Base-by-base conservation (phyloP, 2,113 vertebrate species). In the Uria aalge region DNA sequence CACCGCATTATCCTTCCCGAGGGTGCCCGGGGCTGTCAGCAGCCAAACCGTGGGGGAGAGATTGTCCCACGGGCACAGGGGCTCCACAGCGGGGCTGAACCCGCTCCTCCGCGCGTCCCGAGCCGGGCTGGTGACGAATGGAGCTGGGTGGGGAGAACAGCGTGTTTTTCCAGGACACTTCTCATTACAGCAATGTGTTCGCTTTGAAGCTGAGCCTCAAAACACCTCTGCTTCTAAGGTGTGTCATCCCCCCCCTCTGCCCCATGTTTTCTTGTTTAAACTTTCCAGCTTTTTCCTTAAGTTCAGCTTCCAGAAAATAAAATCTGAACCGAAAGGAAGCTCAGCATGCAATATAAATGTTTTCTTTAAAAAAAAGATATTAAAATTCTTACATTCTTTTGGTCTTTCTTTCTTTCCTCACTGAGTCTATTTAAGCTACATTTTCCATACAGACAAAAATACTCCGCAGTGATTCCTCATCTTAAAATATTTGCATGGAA, bases 191-290 rank as follows among this genome's bases (percentile, higher is more conserved):
- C 15, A 36, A 78, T 29, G 8, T 81, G 55, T 95, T 96, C 90
- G 69, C 78, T 90, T 96, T 95, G 91, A 92, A 94, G 85, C 82
- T 3, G 38, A 88, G 69, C 82, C 69, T 71, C 52, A 82, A 79
- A 90, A 79, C 68, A 48, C 55, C 77, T 36, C 59, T 3, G 68
- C 75, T 90, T 94, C 71, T 88, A 60, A 88, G 32, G 50, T 45
- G 45, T 45, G 45, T 48, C 47, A 11, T 11, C 5, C 29, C 22
- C 36, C 22, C 36, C 7, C 24, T 30, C n/a, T 41, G 48, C 27
- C 59, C 68, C 23, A 3, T 9, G n/a, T 67, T 78, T 93, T 50
- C 73, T 18, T 21, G 2, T 67, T 78, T 85, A 30, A 55, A 8
- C 26, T 84, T 86, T 13, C 43, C 23, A 30, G 45, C 29, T 74